Evolutionary conservation across 2,797 vertebrate species (phyloP), one percentile per base, ranked within the genome.

Genomic region (Crotalus adamanteus): DNA sequence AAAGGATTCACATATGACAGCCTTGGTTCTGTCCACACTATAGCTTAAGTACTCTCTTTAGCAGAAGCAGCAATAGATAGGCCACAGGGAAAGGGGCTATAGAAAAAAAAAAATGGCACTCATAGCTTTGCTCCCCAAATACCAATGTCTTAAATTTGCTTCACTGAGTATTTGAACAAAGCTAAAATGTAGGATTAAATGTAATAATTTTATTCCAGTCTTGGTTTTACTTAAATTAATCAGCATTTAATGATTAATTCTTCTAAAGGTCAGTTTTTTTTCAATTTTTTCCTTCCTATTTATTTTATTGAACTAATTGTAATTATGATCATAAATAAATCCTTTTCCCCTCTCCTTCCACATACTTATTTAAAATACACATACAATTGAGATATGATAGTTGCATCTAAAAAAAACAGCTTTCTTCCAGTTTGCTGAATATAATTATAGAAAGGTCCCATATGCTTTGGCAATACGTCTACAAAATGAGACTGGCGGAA

Each of bases 361-460:
- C 20, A 25, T 83, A 47, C 37, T 83, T 12, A 2, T 83, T 25
- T 47, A 83, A 83, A 83, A 83, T 25, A 83, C 20, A 25, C 0
- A 83, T 47, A 47, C 73, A 83, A 83, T 83, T 83, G 92, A 93
- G 94, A 78, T 16, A 31, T 56, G 57, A 91, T 0, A 0, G n/a
- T 18, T 2, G 94, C 47, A 11, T 51, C 56, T 93, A 20, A 92
- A 8, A 78, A 78, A 83, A 57, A 51, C 92, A 5, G 69, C 53
- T 12, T 65, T 73, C 20, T 87, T 92, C 87, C 59, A 28, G 12
- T 91, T 83, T 91, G 56, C 4, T 0, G 42, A 69, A 25, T 90
- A 22, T 0, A 0, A 94, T 0, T 31, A 55, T 0, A 37, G 0
- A 25, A 59, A 73, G 56, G 2, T 85, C 12, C 53, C 65, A 73